Base-by-base conservation (phyloP, 2,888 invertebrate species). In the Nomada fucata region DNA sequence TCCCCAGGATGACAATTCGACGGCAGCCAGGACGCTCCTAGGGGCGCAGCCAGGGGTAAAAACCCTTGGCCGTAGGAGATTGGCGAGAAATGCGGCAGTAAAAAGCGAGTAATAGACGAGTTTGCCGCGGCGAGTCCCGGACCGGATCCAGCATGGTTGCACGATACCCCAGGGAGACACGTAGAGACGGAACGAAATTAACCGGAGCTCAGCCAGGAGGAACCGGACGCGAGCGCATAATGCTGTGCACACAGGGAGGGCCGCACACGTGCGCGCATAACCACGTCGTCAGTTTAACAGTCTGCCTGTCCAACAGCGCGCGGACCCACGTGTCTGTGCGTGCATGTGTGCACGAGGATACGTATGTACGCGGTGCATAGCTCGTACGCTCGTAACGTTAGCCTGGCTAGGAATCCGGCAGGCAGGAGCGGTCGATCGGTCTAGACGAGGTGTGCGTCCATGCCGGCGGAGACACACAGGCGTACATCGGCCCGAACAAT, bases 361-460 rank as follows among this genome's bases (percentile, higher is more conserved):
- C 67, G 53, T 67, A n/a, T 73, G 23, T 29, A 55, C 36, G n/a
- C 42, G 42, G 42, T 53, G 53, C 72, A 79, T 82, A 70, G 72
- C 76, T 79, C 80, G 83, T 70, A 75, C 75, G 80, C 83, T 75
- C 76, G 85, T 83, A 85, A 86, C 83, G 86, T 86, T 87, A 77
- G 79, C 78, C 69, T 72, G 81, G 81, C 85, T 82, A 87, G 87
- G 87, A 87, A 89, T 87, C 79, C 81, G 65, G 84, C 73, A 67
- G 73, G 74, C 89, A 86, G 85, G 86, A 84, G 89, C 90, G 91
- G 91, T 91, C 91, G 91, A 91, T 91, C 90, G 90, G 90, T 90
- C 90, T 90, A 90, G 91, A 91, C 91, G 89, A 87, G 88, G 83
- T 88, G 88, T 85, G 86, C 88, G 88, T 84, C 80, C 79, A 82